Evolutionary conservation across 2,888 invertebrate genomes (phyloP), one percentile per base, ranked within the genome.

Genomic region (Didymodactylos carnosus): DNA sequence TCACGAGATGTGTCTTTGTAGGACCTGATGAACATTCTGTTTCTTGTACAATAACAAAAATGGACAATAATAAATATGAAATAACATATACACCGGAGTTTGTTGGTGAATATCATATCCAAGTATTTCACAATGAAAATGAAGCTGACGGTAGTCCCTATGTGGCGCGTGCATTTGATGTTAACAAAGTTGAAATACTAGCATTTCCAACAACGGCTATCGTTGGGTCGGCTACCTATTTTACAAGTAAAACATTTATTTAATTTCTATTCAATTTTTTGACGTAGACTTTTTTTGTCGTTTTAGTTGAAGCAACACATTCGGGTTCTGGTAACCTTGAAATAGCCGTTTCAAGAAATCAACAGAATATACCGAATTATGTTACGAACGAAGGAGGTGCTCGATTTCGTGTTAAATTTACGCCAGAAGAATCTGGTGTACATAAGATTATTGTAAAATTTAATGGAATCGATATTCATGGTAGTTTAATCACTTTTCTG

Each of bases 371-470:
- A 76, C 82, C 87, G 80, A 80, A 86, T 82, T 80, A 85, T 82
- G 78, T 86, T 14, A 83, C 84, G 76, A 85, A 76, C 82, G 82
- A 84, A 73, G 80, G 81, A 29, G 82, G 83, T 73, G 90, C 91
- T 39, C 76, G 91, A 78, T 94, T 91, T 88, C 88, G 89, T 76
- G 91, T 94, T 70, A 89, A 91, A 0, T 97, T 94, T 83, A 88
- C 90, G 1, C 94, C 95, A 0, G 87, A 90, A 0, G 91, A 91
- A 79, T 90, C 91, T n/a, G 95, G 95, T 1, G 87, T 89, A 49
- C 94, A 92, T 81, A 92, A 93, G 82, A 88, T 94, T 43, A 86
- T 90, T 76, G 89, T 95, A 77, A 89, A 88, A 62, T 86, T 86
- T 86, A 86, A 86, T 77, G 84, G 84, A 40, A 80, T 81, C 74